Percentiles rank a stretch among this genome's conserved stretches.
Evolutionary conservation across 2,888 invertebrate genomes (phyloP).

Genomic region (Eledone cirrhosa): DNA sequence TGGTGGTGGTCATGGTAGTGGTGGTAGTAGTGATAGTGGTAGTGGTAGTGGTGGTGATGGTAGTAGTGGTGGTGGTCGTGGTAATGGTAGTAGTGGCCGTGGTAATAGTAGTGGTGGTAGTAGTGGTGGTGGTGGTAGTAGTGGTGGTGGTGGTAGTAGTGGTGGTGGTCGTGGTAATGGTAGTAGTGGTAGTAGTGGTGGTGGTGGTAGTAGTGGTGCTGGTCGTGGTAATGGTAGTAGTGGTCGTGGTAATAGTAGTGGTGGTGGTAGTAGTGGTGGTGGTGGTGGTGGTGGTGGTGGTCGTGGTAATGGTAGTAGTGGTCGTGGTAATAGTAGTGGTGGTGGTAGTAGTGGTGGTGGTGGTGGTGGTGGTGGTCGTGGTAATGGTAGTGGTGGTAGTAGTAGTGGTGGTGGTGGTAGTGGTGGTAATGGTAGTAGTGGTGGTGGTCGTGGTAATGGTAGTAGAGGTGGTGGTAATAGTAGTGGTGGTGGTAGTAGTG

Average conservation of each 20-base stretch:
- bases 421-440: no score
- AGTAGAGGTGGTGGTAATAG: no score
- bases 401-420: no score
- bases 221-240: neutral
- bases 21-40: neutral
- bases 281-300: slow-evolving; percentile 1
- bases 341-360: no score
- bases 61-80: neutral
- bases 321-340: no score
- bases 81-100: slow-evolving; percentile 8
- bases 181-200: slow-evolving; percentile 13
- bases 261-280: neutral
- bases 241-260: no score
- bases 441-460: no score
- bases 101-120: slow-evolving; percentile 13
- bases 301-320: no score
- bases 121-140: slow-evolving; percentile 13
- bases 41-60: neutral
- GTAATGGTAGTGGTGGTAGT: no score
- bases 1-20: neutral
- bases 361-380: no score
- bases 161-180: slow-evolving; percentile 8
- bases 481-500: no score
- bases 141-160: slow-evolving; percentile 13
- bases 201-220: slow-evolving; percentile 1